Conservation (phyloP, 2,113 vertebrate genomes). For the Nanorana parkeri region DNA sequence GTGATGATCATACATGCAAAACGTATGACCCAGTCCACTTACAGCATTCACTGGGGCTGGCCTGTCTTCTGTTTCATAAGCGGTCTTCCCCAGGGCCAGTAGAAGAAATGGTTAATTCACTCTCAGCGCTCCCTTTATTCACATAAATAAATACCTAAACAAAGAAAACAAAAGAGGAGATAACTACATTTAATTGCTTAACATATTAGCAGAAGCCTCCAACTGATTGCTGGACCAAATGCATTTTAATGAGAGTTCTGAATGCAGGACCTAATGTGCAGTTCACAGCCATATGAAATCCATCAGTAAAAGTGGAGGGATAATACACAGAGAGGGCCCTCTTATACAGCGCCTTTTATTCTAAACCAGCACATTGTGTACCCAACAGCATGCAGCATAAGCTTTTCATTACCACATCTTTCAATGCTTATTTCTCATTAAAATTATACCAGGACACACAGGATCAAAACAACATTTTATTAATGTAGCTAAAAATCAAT, state of each 20-base stretch:
- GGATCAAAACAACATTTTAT: slow-evolving; percentile 12
- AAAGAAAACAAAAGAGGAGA: slow-evolving; percentile 51
- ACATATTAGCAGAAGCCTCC: slow-evolving; percentile 55
- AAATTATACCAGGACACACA: slow-evolving; percentile 8
- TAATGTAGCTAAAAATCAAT: not conserved
- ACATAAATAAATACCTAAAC: slow-evolving; percentile 63
- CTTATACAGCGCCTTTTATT: not conserved
- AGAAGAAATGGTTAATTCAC: slow-evolving; percentile 42
- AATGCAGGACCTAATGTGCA: slow-evolving; percentile 48
- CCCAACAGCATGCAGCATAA: slow-evolving; percentile 13
- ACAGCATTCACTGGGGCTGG: slow-evolving; percentile 77
- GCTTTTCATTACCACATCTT: slow-evolving; percentile 22
- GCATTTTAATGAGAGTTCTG: slow-evolving; percentile 55
- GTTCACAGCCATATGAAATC: not conserved
- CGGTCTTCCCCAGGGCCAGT: slow-evolving; percentile 67
- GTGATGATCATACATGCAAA: no score
- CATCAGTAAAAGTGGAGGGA: slow-evolving; percentile 46
- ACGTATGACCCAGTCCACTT: slow-evolving; percentile 64
- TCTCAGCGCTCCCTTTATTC: slow-evolving; percentile 63
- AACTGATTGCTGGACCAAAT: slow-evolving; percentile 50
- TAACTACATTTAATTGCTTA: slow-evolving; percentile 51
- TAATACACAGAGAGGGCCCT: slow-evolving; percentile 27
- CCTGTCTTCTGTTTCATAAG: slow-evolving; percentile 63
- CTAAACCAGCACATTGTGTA: not conserved
- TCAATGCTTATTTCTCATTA: not conserved